These are phyloP conservation scores for Philereme vetulata DNA, from an alignment of 2,888 invertebrate species.

Conservation along the genomic window DNA sequence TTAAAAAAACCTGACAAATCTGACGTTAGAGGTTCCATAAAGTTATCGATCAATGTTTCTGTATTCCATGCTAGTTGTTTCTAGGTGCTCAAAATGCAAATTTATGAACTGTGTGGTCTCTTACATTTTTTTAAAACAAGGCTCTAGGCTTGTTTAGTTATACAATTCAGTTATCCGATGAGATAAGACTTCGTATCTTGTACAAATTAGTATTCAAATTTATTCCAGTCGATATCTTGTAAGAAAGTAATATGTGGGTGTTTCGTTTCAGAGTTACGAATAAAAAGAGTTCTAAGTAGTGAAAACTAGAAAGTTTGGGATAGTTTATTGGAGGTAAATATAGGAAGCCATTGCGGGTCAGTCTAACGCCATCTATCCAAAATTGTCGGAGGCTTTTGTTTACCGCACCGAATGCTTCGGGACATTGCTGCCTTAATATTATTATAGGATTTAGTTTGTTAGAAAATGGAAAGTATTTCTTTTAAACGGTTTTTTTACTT, in stretches of 20 bases:
- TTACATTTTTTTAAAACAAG: constrained; percentile 26
- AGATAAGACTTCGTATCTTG: constrained; percentile 48
- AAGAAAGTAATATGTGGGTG: constrained; percentile 37
- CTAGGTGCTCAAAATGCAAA: constrained; percentile 26
- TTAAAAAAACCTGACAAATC: constrained; percentile 6
- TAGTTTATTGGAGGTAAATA: constrained; percentile 45
- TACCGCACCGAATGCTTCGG: constrained; percentile 74
- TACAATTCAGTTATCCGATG: constrained; percentile 42
- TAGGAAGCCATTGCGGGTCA: constrained; percentile 64
- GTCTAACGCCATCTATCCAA: constrained; percentile 81
- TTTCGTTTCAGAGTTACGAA: constrained; percentile 24
- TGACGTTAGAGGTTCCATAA: background rate
- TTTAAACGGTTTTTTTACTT: background rate
- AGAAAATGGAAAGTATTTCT: constrained; percentile 5
- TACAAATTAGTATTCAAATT: constrained; percentile 55
- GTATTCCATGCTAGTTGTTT: constrained; percentile 18
- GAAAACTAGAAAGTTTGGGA: constrained; percentile 44
- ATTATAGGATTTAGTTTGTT: constrained; percentile 33
- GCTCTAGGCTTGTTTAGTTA: constrained; percentile 34
- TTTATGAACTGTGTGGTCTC: constrained; percentile 30
- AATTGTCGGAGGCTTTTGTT: constrained; percentile 79
- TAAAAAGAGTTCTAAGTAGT: constrained; percentile 32
- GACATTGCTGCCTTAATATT: constrained; percentile 54
- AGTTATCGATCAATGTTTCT: constrained; percentile 17
- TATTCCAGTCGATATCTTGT: constrained; percentile 50